Evolutionary conservation across 2,797 vertebrate species (phyloP).

Genomic region (Phataginus tricuspis): DNA sequence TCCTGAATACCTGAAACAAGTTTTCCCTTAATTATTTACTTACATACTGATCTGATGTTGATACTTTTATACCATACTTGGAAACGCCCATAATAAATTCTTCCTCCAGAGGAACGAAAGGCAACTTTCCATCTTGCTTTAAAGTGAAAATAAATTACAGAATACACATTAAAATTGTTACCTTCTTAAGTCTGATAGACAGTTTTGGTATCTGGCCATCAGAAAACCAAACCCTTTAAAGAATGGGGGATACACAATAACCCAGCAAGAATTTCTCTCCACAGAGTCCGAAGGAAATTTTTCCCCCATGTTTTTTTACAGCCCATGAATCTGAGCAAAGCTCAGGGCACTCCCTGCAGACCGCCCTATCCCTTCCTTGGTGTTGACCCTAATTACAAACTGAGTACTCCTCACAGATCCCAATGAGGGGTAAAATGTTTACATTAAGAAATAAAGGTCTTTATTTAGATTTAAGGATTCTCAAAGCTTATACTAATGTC

Average conservation of each 20-base stretch:
- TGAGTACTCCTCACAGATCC: neutral
- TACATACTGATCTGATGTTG: constrained; percentile 96
- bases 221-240: neutral
- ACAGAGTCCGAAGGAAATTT: neutral
- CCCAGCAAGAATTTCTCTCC: neutral
- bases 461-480: neutral
- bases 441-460: neutral
- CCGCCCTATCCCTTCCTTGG: neutral
- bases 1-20: neutral
- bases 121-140: constrained; percentile 98
- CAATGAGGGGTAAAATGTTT: neutral
- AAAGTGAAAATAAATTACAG: constrained; percentile 70
- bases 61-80: constrained; percentile 97
- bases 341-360: neutral
- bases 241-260: neutral
- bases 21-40: constrained; percentile 83
- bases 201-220: neutral
- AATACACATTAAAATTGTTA: neutral
- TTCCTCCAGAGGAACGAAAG: constrained; percentile 96
- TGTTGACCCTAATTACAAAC: neutral
- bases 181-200: neutral
- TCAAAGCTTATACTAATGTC: neutral
- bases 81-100: constrained; percentile 97
- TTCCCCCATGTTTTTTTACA: neutral
- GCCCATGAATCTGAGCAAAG: neutral